Evolutionary conservation across 2,797 vertebrate genomes (phyloP).

Genomic region (Halcyon smyrnensis): DNA sequence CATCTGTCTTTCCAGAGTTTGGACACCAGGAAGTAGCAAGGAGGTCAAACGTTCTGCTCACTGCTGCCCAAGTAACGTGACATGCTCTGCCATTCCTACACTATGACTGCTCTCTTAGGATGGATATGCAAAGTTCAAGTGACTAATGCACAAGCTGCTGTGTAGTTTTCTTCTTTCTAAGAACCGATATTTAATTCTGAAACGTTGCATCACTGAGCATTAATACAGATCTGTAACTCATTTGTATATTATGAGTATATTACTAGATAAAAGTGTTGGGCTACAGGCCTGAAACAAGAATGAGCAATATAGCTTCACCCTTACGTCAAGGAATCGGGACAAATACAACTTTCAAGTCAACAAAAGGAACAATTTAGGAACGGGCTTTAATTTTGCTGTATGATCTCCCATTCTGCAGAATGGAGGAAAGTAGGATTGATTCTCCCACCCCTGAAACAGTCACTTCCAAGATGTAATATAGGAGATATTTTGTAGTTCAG

Average conservation of each 20-base stretch:
- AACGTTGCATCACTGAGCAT: rapidly evolving
- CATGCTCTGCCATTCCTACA: background rate
- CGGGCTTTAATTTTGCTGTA: background rate
- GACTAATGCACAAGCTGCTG: background rate
- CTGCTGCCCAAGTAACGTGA: rapidly evolving
- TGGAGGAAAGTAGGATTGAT: background rate
- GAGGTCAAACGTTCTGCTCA: background rate
- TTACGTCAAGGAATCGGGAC: rapidly evolving
- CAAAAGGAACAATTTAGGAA: background rate
- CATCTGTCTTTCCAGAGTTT: background rate
- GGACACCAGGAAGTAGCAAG: background rate
- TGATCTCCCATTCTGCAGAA: background rate
- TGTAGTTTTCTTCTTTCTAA: background rate
- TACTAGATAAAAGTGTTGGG: background rate
- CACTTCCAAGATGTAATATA: background rate
- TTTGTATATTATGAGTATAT: background rate
- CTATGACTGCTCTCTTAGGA: background rate
- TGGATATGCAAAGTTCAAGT: background rate
- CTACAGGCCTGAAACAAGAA: background rate
- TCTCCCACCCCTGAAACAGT: background rate
- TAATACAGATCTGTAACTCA: too few relatives aligned
- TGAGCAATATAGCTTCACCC: background rate
- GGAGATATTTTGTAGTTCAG: background rate
- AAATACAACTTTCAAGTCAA: background rate
- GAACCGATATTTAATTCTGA: background rate